phyloP scores from a whole-genome alignment of 2,113 vertebrate species.

The Struthio camelus region DNA sequence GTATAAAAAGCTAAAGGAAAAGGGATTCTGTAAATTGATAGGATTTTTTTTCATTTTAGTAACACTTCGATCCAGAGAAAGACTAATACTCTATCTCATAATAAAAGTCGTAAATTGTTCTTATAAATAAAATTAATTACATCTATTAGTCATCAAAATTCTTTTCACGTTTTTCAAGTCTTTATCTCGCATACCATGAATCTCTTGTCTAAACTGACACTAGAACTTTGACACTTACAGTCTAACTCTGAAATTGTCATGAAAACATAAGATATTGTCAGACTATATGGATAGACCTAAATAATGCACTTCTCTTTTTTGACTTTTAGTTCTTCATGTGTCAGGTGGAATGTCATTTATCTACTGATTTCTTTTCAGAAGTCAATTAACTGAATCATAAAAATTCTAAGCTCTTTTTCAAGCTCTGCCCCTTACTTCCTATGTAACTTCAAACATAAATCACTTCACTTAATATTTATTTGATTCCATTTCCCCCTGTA shows the following conservation, averaged over 20 bases:
- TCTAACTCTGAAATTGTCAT: background rate
- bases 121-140: background rate
- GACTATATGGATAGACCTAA: background rate
- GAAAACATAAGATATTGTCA: background rate
- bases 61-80: background rate
- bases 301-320: background rate
- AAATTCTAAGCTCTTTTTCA: background rate
- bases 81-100: background rate
- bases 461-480: background rate
- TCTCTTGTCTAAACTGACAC: background rate
- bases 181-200: background rate
- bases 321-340: background rate
- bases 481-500: background rate
- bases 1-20: background rate
- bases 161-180: background rate
- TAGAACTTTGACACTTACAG: background rate
- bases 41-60: background rate
- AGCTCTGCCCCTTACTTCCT: background rate
- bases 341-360: background rate
- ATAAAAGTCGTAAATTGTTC: background rate
- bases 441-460: background rate
- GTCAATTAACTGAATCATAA: background rate
- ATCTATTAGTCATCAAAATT: background rate
- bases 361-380: background rate
- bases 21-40: background rate